A percentile compares a stretch with the other conserved stretches of the same genome.
These are phyloP conservation scores for Girardinus metallicus DNA, from an alignment of 2,797 vertebrate species.

Conservation along the genomic window DNA sequence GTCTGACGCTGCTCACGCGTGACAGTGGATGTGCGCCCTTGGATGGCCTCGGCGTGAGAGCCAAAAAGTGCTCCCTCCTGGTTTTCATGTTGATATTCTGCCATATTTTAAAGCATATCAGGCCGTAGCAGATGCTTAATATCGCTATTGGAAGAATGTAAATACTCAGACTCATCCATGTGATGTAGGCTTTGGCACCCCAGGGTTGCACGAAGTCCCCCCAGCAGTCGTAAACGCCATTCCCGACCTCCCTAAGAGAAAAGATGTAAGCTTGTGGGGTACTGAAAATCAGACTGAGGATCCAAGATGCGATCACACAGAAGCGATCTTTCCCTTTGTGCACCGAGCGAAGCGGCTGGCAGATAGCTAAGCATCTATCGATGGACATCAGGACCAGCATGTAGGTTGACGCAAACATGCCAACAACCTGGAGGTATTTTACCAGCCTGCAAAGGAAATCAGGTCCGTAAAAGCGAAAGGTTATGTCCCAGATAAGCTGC, in stretches of 20 bases:
- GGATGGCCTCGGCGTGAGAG: slow-evolving; percentile 66
- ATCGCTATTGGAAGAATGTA: slow-evolving; percentile 93
- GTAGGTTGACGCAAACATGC: slow-evolving; percentile 99
- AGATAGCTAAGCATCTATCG: slow-evolving; percentile 95
- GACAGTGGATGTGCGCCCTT: slow-evolving; percentile 76
- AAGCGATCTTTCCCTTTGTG: slow-evolving; percentile 86
- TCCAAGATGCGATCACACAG: slow-evolving; percentile 91
- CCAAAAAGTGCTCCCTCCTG: slow-evolving; percentile 70
- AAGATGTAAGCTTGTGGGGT: slow-evolving; percentile 94
- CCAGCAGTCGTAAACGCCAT: slow-evolving; percentile 95
- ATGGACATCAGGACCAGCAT: slow-evolving; percentile 97
- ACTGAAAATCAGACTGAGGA: slow-evolving; percentile 93
- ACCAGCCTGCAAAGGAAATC: slow-evolving; percentile 93
- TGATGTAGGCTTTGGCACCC: slow-evolving; percentile 95
- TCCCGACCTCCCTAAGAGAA: slow-evolving; percentile 87
- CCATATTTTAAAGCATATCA: slow-evolving; percentile 98
- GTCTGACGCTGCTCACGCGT: slow-evolving; percentile 93
- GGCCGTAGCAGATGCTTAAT: slow-evolving; percentile 90
- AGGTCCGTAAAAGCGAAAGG: slow-evolving; percentile 95
- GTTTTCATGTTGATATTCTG: slow-evolving; percentile 95
- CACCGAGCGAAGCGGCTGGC: slow-evolving; percentile 89
- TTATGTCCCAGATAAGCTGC: slow-evolving; percentile 99
- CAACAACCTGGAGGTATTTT: slow-evolving; percentile 96
- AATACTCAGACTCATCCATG: slow-evolving; percentile 95
- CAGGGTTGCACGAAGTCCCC: slow-evolving; percentile 94